phyloP scores from a whole-genome alignment of 2,888 invertebrate species.

The Thereva unica region DNA sequence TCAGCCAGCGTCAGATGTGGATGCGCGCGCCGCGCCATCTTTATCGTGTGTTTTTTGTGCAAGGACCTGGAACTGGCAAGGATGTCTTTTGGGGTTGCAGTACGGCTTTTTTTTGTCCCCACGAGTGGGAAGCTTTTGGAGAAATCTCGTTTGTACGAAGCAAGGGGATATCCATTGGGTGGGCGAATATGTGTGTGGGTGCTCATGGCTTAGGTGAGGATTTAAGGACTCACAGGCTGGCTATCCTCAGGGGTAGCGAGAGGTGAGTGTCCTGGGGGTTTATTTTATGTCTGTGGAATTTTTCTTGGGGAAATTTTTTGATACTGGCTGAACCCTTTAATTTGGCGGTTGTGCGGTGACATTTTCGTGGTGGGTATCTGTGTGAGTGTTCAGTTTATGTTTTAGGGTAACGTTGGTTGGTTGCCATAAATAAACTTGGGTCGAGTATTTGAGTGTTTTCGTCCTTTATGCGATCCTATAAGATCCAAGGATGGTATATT shows the following conservation, averaged over 20 bases:
- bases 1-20: not conserved
- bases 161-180: no score
- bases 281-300: conserved; percentile 16
- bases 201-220: no score
- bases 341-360: conserved; percentile 45
- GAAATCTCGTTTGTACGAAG: no score
- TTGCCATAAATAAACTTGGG: conserved; percentile 44
- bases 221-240: no score
- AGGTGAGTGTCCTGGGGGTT: no score
- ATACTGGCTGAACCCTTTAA: conserved; percentile 35
- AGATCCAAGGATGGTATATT: conserved; percentile 6
- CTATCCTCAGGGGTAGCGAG: no score
- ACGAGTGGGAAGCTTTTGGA: no score
- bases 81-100: not conserved
- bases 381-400: conserved; percentile 52
- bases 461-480: not conserved
- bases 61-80: not conserved
- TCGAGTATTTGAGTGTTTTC: not conserved
- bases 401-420: conserved; percentile 57
- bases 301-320: conserved; percentile 41
- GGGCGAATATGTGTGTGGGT: no score
- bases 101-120: not conserved
- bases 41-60: no score
- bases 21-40: conserved; percentile 35
- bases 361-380: conserved; percentile 53